phyloP scores from a whole-genome alignment of 2,797 vertebrate species.

The Dicrostonyx torquatus region DNA sequence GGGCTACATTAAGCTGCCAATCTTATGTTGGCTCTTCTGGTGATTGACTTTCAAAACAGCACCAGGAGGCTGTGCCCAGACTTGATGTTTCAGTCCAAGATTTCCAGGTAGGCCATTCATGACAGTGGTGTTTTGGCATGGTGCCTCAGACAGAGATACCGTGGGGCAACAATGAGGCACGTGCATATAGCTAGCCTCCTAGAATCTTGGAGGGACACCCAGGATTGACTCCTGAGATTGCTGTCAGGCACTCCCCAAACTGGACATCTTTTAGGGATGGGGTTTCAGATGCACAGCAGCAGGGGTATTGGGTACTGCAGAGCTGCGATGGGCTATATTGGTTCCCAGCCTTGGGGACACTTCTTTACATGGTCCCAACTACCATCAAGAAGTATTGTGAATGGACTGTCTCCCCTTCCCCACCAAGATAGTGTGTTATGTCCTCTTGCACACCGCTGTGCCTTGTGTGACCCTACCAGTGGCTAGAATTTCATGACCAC shows the following conservation, averaged over 20 bases:
- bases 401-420: conserved; percentile 64
- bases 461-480: background rate
- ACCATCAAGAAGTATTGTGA: conserved; percentile 80
- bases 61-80: background rate
- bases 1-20: background rate
- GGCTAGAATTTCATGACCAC: background rate
- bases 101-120: conserved; percentile 18
- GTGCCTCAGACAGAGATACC: background rate
- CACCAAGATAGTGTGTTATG: conserved; percentile 70
- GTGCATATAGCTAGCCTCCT: accelerated
- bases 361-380: accelerated
- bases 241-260: background rate
- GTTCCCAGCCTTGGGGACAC: background rate
- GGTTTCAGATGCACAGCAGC: background rate
- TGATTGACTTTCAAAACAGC: background rate
- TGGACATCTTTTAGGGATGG: background rate
- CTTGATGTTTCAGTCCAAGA: background rate
- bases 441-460: conserved; percentile 40
- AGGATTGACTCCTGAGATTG: background rate
- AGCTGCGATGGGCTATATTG: background rate
- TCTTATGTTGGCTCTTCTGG: background rate
- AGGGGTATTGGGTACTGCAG: background rate
- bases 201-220: background rate
- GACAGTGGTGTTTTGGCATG: background rate
- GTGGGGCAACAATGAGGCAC: accelerated